These are phyloP conservation scores for Pluvianellus socialis DNA, from an alignment of 2,113 vertebrate species.

Conservation along the genomic window DNA sequence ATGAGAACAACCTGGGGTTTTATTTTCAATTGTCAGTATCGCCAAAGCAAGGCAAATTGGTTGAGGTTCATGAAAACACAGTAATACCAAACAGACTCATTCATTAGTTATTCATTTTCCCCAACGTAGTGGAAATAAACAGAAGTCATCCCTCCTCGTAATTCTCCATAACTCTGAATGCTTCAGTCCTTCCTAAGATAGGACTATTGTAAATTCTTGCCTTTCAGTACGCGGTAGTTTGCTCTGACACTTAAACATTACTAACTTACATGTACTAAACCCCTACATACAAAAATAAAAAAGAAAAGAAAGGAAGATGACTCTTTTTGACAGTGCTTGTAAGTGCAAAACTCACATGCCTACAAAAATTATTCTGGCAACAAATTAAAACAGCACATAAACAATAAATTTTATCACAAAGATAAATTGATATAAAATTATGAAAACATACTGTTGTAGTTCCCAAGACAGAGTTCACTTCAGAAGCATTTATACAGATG, in stretches of 20 bases:
- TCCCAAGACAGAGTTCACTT: slow-evolving; percentile 5
- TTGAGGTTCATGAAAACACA: not conserved
- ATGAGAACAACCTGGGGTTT: not conserved
- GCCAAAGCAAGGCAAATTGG: not conserved
- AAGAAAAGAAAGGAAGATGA: not conserved
- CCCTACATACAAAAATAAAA: not conserved
- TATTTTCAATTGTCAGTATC: not conserved
- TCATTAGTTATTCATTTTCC: not conserved
- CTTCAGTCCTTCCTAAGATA: not conserved
- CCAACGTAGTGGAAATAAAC: not conserved
- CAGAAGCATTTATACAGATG: not conserved
- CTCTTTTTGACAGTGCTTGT: not conserved
- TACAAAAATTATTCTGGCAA: not conserved
- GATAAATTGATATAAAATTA: not conserved
- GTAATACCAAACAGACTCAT: not conserved
- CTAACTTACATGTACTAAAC: not conserved
- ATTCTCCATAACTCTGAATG: not conserved
- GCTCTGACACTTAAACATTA: not conserved
- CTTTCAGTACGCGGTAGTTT: not conserved
- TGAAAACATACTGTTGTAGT: not conserved
- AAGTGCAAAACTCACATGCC: not conserved
- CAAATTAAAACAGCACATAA: not conserved
- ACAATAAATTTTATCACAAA: not conserved
- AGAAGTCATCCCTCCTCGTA: not conserved
- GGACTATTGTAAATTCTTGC: not conserved